Base-by-base conservation (phyloP, 2,113 vertebrate genomes). In the Callospermophilus lateralis region DNA sequence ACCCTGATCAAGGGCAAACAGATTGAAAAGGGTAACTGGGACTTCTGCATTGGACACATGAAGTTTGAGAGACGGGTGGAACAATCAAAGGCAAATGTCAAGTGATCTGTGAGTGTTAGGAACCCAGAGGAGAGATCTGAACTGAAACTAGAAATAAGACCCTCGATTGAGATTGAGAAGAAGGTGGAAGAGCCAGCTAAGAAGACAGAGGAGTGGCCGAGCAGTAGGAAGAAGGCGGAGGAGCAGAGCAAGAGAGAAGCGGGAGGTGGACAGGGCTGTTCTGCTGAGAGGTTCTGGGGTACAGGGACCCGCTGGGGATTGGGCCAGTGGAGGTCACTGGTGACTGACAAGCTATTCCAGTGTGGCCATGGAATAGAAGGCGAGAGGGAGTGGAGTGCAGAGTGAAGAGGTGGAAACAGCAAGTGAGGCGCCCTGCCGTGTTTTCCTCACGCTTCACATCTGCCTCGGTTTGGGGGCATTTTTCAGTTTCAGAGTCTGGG, bases 351-450 rank as follows among this genome's bases (percentile, higher is more conserved):
- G 63, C 65, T 48, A 51, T 9, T 22, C 5, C 32, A 7, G 2
- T 17, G 7, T 7, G n/a, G 55, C 72, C 32, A 37, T 48, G 67
- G 55, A 58, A 28, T 10, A 34, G 45, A 42, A 68, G 45, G 48
- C 26, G 76, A 53, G 51, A 2, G n/a, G 48, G 53, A 26, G 37
- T 51, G 8, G 22, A 6, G 1, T 9, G 3, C 73, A 80, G 67
- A 63, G 28, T 22, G 55, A 67, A 55, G 9, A 70, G 55, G 17
- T 28, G 70, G 45, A 61, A 24, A 53, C 20, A 19, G 55, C 13
- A 15, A 4, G 30, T 22, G 8, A 19, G 16, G 42, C 2, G 24
- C 2, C 32, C 30, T 17, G 63, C 6, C n/a, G 9, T 2, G 1
- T 32, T 45, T 61, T n/a, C 30, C 32, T 74, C 39, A 61, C 6